A percentile compares a stretch with the other conserved stretches of the same genome.
These are phyloP conservation scores for Muntiacus muntjak DNA, from an alignment of 2,113 vertebrate species.

Conservation along the genomic window DNA sequence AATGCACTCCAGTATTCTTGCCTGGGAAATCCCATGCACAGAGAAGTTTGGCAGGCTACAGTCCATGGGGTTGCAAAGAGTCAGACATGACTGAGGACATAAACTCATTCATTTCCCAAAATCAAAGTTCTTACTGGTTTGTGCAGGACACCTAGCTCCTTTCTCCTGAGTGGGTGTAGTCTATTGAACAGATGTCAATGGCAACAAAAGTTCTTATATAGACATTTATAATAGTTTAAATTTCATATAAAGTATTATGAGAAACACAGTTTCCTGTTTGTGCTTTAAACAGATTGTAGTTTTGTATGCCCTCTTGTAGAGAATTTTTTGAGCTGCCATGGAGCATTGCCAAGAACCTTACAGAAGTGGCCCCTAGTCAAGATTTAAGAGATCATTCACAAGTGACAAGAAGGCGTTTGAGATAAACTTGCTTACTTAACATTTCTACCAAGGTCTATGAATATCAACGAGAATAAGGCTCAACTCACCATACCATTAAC, in stretches of 20 bases:
- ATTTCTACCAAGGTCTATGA: background rate
- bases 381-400: background rate
- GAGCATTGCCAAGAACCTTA: background rate
- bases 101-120: background rate
- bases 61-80: background rate
- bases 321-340: background rate
- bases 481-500: background rate
- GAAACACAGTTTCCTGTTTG: background rate
- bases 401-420: background rate
- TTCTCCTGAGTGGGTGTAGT: background rate
- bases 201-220: background rate
- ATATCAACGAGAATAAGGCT: background rate
- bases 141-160: background rate
- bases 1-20: background rate
- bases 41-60: background rate
- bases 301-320: background rate
- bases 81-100: background rate
- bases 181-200: background rate
- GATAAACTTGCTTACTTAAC: background rate
- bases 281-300: background rate
- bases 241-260: background rate
- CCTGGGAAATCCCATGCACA: background rate
- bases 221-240: background rate
- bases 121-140: background rate
- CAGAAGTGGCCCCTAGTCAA: background rate